phyloP scores from a whole-genome alignment of 35 echinoderm and acorn worm genomes.

The Stichopus chloronotus region DNA sequence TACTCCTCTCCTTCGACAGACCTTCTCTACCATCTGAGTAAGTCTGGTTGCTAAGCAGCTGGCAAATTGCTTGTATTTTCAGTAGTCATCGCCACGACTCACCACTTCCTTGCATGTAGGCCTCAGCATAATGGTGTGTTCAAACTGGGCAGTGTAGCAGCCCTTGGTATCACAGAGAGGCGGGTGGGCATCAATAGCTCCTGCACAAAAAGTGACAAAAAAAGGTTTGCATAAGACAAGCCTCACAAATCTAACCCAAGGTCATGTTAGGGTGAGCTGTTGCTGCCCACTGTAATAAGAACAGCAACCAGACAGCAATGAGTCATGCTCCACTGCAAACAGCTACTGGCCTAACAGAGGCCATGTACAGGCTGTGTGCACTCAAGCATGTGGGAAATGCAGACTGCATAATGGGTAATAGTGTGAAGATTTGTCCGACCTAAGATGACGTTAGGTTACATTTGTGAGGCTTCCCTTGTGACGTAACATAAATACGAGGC shows the following conservation, averaged over 20 bases:
- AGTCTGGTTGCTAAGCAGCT: not conserved
- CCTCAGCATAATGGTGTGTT: conserved; percentile 94
- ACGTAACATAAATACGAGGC: not conserved
- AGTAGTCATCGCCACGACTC: conserved; percentile 95
- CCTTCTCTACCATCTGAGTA: not conserved
- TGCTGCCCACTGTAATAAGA: no score
- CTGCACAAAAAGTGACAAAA: conserved; percentile 51
- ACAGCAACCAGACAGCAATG: no score
- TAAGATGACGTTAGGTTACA: not conserved
- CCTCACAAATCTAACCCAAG: not conserved
- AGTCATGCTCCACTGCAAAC: no score
- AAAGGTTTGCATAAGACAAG: not conserved
- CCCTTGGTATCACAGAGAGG: conserved; percentile 93
- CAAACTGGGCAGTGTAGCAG: conserved; percentile 97
- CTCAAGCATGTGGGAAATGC: no score
- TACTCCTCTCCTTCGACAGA: not conserved
- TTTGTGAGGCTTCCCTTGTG: not conserved
- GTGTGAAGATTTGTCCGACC: no score
- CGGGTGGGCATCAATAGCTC: conserved; percentile 87
- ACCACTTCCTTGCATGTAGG: conserved; percentile 97
- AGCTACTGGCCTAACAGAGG: no score
- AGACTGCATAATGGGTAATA: no score
- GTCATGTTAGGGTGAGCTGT: no score
- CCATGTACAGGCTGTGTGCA: no score
- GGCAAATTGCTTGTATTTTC: not conserved